phyloP scores from a whole-genome alignment of 2,113 vertebrate genomes.

The Benitochromis conjunctus region DNA sequence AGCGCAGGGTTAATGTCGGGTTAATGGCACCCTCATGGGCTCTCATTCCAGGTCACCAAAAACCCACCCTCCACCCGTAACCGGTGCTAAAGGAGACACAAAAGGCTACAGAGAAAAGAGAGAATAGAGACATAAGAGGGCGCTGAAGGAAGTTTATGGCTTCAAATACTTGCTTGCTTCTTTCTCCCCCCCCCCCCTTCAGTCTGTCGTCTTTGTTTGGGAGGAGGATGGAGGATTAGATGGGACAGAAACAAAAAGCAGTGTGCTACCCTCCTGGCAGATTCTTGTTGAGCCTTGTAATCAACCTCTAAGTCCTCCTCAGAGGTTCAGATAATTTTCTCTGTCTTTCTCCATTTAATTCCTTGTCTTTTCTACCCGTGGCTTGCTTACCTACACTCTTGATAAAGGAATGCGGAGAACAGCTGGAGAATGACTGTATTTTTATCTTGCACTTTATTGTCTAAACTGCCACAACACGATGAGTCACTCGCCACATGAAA shows the following conservation, averaged over 20 bases:
- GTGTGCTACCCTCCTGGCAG: background rate
- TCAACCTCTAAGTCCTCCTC: slow-evolving; percentile 39
- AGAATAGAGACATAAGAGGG: slow-evolving; percentile 56
- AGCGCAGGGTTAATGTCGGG: slow-evolving; percentile 62
- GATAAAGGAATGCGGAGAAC: slow-evolving; percentile 2
- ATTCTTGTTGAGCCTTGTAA: slow-evolving; percentile 25
- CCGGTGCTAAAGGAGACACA: slow-evolving; percentile 39
- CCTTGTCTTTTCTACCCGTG: background rate
- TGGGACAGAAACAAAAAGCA: slow-evolving; percentile 52
- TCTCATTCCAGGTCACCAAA: slow-evolving; percentile 61
- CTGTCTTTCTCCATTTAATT: background rate
- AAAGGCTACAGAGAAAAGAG: slow-evolving; percentile 48
- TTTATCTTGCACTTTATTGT: background rate
- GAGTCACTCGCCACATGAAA: slow-evolving; percentile 23
- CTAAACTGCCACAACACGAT: background rate
- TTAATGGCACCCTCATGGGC: slow-evolving; percentile 67
- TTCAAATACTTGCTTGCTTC: slow-evolving; percentile 45
- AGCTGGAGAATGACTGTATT: background rate
- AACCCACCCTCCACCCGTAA: slow-evolving; percentile 4
- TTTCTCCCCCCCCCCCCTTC: slow-evolving; percentile 17
- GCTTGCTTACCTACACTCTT: background rate
- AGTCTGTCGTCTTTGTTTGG: slow-evolving; percentile 12
- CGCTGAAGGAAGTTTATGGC: slow-evolving; percentile 62
- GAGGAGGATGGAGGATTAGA: slow-evolving; percentile 28
- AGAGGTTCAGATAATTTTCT: slow-evolving; percentile 29